phyloP scores from a whole-genome alignment of 35 echinoderm and acorn worm genomes.

The Apostichopus parvimensis region DNA sequence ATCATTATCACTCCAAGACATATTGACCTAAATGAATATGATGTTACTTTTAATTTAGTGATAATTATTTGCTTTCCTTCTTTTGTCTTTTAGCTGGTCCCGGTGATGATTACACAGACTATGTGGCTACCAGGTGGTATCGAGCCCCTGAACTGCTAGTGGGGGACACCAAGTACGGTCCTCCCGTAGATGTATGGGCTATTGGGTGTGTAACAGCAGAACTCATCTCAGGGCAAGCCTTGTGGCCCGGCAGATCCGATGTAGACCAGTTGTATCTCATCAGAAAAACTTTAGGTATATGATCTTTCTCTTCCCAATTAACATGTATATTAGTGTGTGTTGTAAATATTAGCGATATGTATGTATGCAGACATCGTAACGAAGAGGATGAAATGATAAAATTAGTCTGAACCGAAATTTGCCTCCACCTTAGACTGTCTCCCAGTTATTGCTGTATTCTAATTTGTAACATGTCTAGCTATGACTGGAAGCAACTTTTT shows the following conservation, averaged over 20 bases:
- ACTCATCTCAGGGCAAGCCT: constrained; percentile 64
- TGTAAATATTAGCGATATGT: too few species aligned
- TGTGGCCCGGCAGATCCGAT: constrained; percentile 92
- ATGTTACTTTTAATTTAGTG: not conserved
- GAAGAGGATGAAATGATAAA: too few species aligned
- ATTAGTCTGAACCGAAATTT: too few species aligned
- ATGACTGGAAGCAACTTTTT: too few species aligned
- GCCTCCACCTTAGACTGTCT: too few species aligned
- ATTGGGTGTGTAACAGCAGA: constrained; percentile 95
- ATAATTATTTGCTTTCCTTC: constrained; percentile 22
- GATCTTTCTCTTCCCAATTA: too few species aligned
- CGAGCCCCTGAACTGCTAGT: constrained; percentile 93
- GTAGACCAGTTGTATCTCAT: constrained; percentile 98
- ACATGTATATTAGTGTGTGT: too few species aligned
- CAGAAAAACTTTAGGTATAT: constrained; percentile 97
- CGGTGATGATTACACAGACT: constrained; percentile 99
- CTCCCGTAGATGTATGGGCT: constrained; percentile 94
- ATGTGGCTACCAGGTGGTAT: constrained; percentile 99
- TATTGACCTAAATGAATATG: too few species aligned
- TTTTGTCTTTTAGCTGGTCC: constrained; percentile 65
- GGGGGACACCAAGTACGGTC: constrained; percentile 93
- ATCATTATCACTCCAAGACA: too few species aligned
- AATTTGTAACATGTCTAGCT: too few species aligned
- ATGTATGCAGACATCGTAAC: too few species aligned
- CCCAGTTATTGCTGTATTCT: too few species aligned